Evolutionary conservation across 2,113 vertebrate genomes (phyloP).

Genomic region (Apodemus sylvaticus): DNA sequence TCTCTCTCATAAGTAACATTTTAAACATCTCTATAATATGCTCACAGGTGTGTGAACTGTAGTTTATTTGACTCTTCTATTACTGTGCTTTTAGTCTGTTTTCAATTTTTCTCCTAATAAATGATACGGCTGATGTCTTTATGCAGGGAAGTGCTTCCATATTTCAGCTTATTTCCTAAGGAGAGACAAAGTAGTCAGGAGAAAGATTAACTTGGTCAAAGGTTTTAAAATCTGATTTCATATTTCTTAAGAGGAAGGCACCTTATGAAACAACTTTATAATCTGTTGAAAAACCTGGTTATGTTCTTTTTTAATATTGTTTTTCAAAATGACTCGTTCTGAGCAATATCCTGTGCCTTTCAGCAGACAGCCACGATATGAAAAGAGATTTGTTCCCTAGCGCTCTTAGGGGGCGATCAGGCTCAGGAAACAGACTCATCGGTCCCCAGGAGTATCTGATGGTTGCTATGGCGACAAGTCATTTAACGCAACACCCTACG

Average conservation of each 20-base stretch:
- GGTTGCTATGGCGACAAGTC: constrained; percentile 80
- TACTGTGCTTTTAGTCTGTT: constrained; percentile 13
- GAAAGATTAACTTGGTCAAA: constrained; percentile 61
- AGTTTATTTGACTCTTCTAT: neutral
- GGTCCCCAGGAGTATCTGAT: constrained; percentile 68
- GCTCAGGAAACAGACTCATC: constrained; percentile 66
- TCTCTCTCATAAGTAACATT: neutral
- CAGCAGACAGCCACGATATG: constrained; percentile 66
- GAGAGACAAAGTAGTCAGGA: constrained; percentile 39
- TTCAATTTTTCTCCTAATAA: constrained; percentile 34
- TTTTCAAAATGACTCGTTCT: constrained; percentile 72
- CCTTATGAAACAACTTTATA: constrained; percentile 72
- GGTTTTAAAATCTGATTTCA: constrained; percentile 64
- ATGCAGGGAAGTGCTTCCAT: neutral
- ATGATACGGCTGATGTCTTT: neutral
- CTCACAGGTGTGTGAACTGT: neutral
- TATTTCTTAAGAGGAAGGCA: constrained; percentile 62
- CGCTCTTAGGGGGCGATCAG: constrained; percentile 70
- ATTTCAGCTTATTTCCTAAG: constrained; percentile 25
- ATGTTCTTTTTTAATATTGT: constrained; percentile 68
- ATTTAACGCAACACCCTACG: constrained; percentile 67
- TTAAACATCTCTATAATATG: neutral
- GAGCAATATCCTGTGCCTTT: constrained; percentile 67
- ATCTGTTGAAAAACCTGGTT: constrained; percentile 71
- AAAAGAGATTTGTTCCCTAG: constrained; percentile 65